Percentiles rank a stretch among this genome's conserved stretches.
phyloP scores from a whole-genome alignment of 2,888 invertebrate species.

The Cephus pulcher region DNA sequence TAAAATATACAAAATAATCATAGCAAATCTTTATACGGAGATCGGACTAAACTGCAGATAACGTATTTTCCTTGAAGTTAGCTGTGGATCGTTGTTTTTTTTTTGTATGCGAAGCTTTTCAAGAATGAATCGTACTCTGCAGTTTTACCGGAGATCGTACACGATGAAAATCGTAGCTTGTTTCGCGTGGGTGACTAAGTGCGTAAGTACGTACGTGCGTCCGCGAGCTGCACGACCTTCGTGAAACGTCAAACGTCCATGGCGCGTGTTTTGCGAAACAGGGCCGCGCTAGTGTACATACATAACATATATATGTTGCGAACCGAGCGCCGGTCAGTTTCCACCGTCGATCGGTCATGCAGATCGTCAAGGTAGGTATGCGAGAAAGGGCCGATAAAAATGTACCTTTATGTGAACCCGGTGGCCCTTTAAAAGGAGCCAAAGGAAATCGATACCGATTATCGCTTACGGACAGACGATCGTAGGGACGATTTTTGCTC shows the following conservation, averaged over 20 bases:
- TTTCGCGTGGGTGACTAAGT: neutral
- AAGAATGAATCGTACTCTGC: too few relatives aligned
- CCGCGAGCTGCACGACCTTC: slow-evolving; percentile 55
- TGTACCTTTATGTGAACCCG: slow-evolving; percentile 23
- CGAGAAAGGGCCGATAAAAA: slow-evolving; percentile 36
- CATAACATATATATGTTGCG: neutral
- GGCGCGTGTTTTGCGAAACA: slow-evolving; percentile 17
- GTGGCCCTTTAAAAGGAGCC: slow-evolving; percentile 18
- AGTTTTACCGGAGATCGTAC: neutral
- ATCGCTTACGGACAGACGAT: neutral
- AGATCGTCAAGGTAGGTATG: slow-evolving; percentile 35
- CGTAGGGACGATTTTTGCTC: neutral
- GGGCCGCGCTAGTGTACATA: neutral
- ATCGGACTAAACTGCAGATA: too few relatives aligned
- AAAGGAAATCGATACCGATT: slow-evolving; percentile 25
- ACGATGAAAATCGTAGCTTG: neutral
- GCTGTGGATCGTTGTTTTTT: too few relatives aligned
- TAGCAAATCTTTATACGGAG: neutral
- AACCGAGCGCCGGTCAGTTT: slow-evolving; percentile 3
- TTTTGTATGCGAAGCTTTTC: too few relatives aligned
- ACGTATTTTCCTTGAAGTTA: too few relatives aligned
- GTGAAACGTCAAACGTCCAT: slow-evolving; percentile 63
- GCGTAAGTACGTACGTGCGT: slow-evolving; percentile 3
- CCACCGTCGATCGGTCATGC: neutral
- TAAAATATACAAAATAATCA: neutral